Evolutionary conservation across 2,888 invertebrate species (phyloP).

Genomic region (Ptilodon capucinus): DNA sequence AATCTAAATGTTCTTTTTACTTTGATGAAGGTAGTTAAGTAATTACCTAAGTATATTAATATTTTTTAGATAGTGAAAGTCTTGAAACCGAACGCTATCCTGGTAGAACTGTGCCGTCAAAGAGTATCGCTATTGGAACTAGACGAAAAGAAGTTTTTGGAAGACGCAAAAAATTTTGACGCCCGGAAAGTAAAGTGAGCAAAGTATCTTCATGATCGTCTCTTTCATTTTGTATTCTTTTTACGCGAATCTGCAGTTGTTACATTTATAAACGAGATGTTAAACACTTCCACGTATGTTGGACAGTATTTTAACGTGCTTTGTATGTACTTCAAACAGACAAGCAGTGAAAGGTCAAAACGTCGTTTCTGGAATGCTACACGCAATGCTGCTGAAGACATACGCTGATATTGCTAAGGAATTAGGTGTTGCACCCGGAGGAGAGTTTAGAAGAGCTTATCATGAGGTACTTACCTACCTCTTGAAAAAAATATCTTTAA

Average conservation of each 20-base stretch:
- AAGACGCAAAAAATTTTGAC: slow-evolving; percentile 75
- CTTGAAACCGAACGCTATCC: slow-evolving; percentile 69
- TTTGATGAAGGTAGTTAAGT: too few species aligned
- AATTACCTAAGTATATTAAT: too few species aligned
- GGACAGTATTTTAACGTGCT: too few species aligned
- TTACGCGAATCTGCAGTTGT: too few species aligned
- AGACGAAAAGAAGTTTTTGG: slow-evolving; percentile 73
- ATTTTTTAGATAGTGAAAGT: slow-evolving; percentile 59
- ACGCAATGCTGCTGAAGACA: slow-evolving; percentile 74
- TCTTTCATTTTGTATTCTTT: too few species aligned
- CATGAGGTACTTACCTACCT: slow-evolving; percentile 55
- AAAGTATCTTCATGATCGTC: not conserved
- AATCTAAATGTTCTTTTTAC: too few species aligned
- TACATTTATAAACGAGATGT: too few species aligned
- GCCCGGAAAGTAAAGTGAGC: slow-evolving; percentile 66
- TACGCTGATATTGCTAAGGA: slow-evolving; percentile 77
- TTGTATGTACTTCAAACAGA: too few species aligned
- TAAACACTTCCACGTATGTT: too few species aligned
- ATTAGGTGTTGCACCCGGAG: slow-evolving; percentile 74
- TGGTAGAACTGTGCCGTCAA: slow-evolving; percentile 73
- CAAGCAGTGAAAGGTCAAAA: slow-evolving; percentile 71
- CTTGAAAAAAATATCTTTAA: too few species aligned
- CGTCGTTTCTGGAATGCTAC: slow-evolving; percentile 72
- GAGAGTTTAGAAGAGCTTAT: slow-evolving; percentile 75
- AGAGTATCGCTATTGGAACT: slow-evolving; percentile 70